Evolutionary conservation across 2,888 invertebrate species (phyloP), one percentile per base, ranked within the genome.

Genomic region (Lycaena phlaeas): DNA sequence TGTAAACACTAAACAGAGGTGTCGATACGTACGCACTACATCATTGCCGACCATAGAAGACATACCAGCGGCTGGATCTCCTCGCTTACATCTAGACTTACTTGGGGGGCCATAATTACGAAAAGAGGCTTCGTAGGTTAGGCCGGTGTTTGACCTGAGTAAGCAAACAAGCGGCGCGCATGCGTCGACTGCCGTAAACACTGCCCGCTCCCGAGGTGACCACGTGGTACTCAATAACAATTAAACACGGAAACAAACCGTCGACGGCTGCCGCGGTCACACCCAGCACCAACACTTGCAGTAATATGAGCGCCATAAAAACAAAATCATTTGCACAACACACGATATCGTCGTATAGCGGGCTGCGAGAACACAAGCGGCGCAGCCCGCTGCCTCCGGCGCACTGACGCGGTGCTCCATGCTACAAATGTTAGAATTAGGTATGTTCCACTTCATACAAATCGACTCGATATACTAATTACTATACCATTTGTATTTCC

Each of bases 241-340:
- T 53, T 50, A 54, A 58, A 58, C 56, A 51, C 58, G 60, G 59
- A 54, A 54, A 77, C 77, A 57, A 64, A 81, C 82, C 82, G 66
- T 71, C 73, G 66, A 68, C 71, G 61, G 77, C 76, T 56, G 78
- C 78, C 66, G 77, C 81, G 73, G 76, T 70, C 70, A 71, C 82
- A 68, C 74, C 82, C 78, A 82, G 65, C 75, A 78, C 72, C 75
- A 87, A 82, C 88, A 89, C 87, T 87, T 87, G 88, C 86, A 89
- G 87, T 86, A 89, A 88, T 89, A 88, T 88, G 87, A 90, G 87
- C 90, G 91, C 91, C 91, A 91, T 90, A 89, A 87, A 89, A 89
- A 86, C 87, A 86, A 86, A 86, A 86, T 87, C 90, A 90, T 90
- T 88, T 88, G 89, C 87, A 85, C 82, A 68, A 64, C 69, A 78